These are phyloP conservation scores for Sinelater perroti DNA, from an alignment of 2,888 invertebrate genomes.

Conservation along the genomic window DNA sequence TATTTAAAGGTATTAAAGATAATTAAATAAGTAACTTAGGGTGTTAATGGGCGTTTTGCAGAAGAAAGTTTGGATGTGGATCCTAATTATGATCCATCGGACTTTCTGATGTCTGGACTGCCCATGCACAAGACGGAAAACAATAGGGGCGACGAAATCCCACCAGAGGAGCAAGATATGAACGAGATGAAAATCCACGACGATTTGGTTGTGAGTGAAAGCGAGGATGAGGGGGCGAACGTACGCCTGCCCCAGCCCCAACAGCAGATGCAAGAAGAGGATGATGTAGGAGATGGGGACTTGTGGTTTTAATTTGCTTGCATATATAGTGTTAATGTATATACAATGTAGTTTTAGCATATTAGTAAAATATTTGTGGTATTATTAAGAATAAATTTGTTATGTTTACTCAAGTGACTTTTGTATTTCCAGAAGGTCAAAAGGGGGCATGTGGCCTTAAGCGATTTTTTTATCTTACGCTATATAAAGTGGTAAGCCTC, in stretches of 20 bases:
- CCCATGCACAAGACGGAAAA: conserved; percentile 47
- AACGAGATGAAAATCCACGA: conserved; percentile 71
- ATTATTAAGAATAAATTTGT: too few relatives aligned
- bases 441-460: too few relatives aligned
- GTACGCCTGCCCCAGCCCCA: conserved; percentile 42
- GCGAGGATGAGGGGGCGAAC: conserved; percentile 68
- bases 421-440: too few relatives aligned
- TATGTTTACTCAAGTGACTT: too few relatives aligned
- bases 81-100: conserved; percentile 87
- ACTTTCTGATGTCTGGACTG: conserved; percentile 74
- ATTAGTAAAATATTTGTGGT: too few relatives aligned
- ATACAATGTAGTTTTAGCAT: too few relatives aligned
- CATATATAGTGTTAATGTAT: too few relatives aligned
- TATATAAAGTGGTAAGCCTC: too few relatives aligned
- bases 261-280: conserved; percentile 58
- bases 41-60: conserved; percentile 47
- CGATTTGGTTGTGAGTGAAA: conserved; percentile 80
- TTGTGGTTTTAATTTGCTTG: conserved; percentile 69
- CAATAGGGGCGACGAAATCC: conserved; percentile 44
- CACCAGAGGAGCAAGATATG: conserved; percentile 53
- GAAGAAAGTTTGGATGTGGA: conserved; percentile 81
- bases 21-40: too few relatives aligned
- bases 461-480: too few relatives aligned
- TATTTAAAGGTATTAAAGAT: conserved; percentile 56
- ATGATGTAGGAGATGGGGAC: conserved; percentile 65